phyloP scores from a whole-genome alignment of 1,140 invertebrate genomes.

The Sinonovacula constricta region DNA sequence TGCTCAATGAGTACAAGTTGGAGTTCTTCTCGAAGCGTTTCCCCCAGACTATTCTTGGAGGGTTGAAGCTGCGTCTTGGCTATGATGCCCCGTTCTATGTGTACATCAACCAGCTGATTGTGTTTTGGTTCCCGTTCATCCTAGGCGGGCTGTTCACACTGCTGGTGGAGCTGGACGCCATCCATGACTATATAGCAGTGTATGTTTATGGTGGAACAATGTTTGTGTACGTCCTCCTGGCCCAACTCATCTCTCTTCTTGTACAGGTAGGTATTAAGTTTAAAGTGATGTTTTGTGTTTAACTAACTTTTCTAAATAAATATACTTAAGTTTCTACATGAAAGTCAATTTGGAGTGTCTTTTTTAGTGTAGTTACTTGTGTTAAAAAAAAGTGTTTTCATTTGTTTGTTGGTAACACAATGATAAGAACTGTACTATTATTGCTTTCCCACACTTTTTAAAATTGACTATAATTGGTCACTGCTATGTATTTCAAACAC shows the following conservation, averaged over 20 bases:
- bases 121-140: constrained; percentile 73
- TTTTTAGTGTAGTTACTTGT: no score
- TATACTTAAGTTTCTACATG: no score
- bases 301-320: no score
- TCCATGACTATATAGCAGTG: constrained; percentile 63
- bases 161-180: constrained; percentile 67
- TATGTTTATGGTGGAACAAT: constrained; percentile 72
- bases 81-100: constrained; percentile 76
- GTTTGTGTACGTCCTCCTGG: constrained; percentile 65
- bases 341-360: no score
- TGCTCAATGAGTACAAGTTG: constrained; percentile 79
- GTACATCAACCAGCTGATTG: constrained; percentile 71
- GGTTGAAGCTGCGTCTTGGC: constrained; percentile 74
- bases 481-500: no score
- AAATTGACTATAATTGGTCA: no score
- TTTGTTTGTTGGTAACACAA: no score
- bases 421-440: no score
- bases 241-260: constrained; percentile 68
- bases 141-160: constrained; percentile 73
- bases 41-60: constrained; percentile 79
- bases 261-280: constrained; percentile 62
- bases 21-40: constrained; percentile 78
- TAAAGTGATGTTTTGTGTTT: no score
- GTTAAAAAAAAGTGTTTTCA: no score
- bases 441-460: no score